These are phyloP conservation scores for Apus apus DNA, from an alignment of 2,113 vertebrate genomes.

Conservation along the genomic window DNA sequence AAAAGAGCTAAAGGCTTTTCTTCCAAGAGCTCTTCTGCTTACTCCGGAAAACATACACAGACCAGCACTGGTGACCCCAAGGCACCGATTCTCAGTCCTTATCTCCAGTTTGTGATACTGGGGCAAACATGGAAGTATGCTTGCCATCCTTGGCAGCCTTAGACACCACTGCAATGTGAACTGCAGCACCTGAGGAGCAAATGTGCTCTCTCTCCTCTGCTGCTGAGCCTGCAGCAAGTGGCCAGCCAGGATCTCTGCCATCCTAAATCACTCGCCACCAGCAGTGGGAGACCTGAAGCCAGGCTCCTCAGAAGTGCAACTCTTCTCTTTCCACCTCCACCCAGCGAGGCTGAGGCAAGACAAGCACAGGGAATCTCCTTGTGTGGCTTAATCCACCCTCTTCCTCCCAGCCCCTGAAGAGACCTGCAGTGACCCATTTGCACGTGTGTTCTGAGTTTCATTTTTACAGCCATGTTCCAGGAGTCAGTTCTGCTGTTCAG, in stretches of 20 bases:
- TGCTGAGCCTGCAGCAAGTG: not conserved
- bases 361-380: not conserved
- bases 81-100: not conserved
- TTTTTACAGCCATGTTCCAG: not conserved
- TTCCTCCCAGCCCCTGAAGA: not conserved
- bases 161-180: rapidly evolving
- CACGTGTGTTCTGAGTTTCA: rapidly evolving
- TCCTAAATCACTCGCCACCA: not conserved
- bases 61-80: not conserved
- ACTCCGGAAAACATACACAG: not conserved
- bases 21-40: not conserved
- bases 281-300: rapidly evolving
- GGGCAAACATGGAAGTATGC: not conserved
- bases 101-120: not conserved
- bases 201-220: not conserved
- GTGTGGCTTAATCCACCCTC: not conserved
- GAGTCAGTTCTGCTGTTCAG: not conserved
- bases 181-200: not conserved
- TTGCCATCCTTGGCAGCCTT: not conserved
- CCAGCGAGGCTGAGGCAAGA: not conserved
- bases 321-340: not conserved
- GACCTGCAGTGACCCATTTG: not conserved
- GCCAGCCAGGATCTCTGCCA: not conserved
- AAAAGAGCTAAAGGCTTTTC: not conserved
- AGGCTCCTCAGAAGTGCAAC: not conserved